Percentiles rank a stretch among this genome's conserved stretches.
phyloP scores from a whole-genome alignment of 1,140 invertebrate species.

The Hylaeus volcanicus region DNA sequence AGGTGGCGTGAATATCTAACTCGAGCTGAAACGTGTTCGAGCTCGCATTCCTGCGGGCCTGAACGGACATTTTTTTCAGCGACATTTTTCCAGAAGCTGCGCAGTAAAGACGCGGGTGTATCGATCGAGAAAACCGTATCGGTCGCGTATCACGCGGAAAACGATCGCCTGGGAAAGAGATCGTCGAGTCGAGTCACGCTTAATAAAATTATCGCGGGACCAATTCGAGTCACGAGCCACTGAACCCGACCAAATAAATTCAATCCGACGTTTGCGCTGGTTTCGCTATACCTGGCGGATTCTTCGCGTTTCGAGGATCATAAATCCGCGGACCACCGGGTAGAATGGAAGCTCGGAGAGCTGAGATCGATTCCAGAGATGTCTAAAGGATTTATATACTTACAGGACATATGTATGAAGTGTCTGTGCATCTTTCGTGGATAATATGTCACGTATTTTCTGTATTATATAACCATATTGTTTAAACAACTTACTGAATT shows the following conservation, averaged over 20 bases:
- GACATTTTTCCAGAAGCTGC: neutral
- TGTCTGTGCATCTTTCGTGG: too few relatives aligned
- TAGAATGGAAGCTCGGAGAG: too few relatives aligned
- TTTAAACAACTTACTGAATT: too few relatives aligned
- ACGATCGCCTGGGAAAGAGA: neutral
- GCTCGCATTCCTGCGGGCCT: conserved; percentile 16
- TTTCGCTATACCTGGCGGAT: neutral
- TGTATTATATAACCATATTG: too few relatives aligned
- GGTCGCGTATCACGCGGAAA: neutral
- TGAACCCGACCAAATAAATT: conserved; percentile 6
- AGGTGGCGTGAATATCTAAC: conserved; percentile 48
- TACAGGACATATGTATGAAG: too few relatives aligned
- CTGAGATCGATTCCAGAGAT: too few relatives aligned
- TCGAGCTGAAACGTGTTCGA: conserved; percentile 21
- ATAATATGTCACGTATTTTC: too few relatives aligned
- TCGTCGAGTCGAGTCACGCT: neutral
- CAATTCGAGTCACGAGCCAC: neutral
- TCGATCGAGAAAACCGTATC: neutral
- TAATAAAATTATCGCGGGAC: conserved; percentile 11
- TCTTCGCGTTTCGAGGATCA: neutral
- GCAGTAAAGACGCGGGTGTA: neutral
- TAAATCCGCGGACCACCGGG: neutral
- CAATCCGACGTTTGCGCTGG: neutral
- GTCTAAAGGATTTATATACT: too few relatives aligned
- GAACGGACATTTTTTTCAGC: conserved; percentile 10